Percentiles rank a stretch among this genome's conserved stretches.
These are phyloP conservation scores for Dasypolia templi DNA, from an alignment of 2,888 invertebrate genomes.

Conservation along the genomic window DNA sequence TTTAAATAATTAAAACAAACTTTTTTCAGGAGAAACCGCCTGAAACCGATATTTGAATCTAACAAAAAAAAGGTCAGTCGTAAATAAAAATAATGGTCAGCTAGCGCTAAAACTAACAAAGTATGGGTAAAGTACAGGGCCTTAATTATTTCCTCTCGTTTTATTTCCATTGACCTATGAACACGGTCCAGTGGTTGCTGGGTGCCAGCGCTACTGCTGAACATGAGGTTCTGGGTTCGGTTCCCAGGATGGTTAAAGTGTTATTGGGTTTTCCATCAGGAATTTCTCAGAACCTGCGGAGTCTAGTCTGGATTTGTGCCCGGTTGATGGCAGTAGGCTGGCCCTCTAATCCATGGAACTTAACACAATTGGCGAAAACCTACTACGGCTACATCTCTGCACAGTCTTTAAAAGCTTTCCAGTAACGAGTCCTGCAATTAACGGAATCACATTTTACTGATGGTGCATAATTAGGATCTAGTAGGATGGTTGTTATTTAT, in stretches of 20 bases:
- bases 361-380: neutral
- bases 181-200: neutral
- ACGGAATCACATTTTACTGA: neutral
- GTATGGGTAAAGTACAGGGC: neutral
- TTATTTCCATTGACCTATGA: neutral
- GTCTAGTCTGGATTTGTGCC: neutral
- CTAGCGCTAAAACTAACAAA: neutral
- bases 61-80: neutral
- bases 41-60: neutral
- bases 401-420: neutral
- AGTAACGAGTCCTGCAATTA: neutral
- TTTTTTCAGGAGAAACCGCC: neutral
- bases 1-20: neutral
- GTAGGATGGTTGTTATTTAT: neutral
- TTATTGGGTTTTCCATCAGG: neutral
- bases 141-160: neutral
- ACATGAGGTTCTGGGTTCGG: neutral
- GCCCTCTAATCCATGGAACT: neutral
- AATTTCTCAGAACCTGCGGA: neutral
- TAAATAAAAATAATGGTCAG: slow-evolving; percentile 9
- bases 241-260: neutral
- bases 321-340: neutral
- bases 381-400: neutral
- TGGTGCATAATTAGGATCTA: neutral
- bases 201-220: neutral